These are phyloP conservation scores for Fistularia commersonii DNA, from an alignment of 2,797 vertebrate species.

Conservation along the genomic window DNA sequence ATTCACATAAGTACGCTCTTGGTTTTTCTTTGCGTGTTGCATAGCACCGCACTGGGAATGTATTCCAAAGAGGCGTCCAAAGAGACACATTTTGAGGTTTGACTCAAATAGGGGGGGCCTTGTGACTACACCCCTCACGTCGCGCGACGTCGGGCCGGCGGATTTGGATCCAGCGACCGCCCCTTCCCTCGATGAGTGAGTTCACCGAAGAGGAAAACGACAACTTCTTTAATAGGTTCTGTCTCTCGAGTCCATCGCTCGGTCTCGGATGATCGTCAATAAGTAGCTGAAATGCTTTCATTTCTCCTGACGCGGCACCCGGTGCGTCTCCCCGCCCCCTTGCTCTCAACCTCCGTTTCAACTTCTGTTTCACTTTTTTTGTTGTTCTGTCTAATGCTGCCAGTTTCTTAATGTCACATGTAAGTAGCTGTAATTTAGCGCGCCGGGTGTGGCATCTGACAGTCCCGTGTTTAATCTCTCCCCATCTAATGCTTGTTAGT, in stretches of 20 bases:
- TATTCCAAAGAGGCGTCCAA: no score
- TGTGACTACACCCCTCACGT: no score
- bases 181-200: no score
- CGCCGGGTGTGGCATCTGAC: conserved; percentile 49
- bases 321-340: conserved; percentile 27
- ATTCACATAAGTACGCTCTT: not conserved
- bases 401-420: conserved; percentile 64
- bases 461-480: conserved; percentile 59
- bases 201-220: conserved; percentile 8
- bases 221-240: not conserved
- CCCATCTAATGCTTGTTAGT: conserved; percentile 49
- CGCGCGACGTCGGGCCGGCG: no score
- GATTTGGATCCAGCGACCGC: no score
- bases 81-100: no score
- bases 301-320: conserved; percentile 53
- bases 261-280: conserved; percentile 47
- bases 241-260: conserved; percentile 10
- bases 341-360: conserved; percentile 35
- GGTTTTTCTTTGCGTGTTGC: no score
- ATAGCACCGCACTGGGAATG: no score
- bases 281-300: conserved; percentile 56
- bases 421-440: conserved; percentile 65
- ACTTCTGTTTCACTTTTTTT: conserved; percentile 49
- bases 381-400: conserved; percentile 35
- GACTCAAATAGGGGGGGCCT: no score